These are phyloP conservation scores for Lepus europaeus DNA, from an alignment of 2,113 vertebrate genomes.

Conservation along the genomic window DNA sequence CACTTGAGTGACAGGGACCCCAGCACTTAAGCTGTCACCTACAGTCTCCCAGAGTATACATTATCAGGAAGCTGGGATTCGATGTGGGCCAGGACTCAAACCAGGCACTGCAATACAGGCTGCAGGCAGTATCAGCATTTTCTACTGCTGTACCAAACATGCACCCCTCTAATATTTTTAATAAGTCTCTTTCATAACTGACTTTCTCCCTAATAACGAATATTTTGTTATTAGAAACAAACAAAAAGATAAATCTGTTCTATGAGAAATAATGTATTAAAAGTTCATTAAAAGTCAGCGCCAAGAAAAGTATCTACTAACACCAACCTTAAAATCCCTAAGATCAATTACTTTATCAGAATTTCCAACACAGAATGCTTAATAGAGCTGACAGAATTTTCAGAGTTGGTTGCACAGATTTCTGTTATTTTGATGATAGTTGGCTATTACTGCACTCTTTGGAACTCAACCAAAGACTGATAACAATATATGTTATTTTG, in stretches of 20 bases:
- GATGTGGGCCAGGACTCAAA: too few species aligned
- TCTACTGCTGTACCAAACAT: too few species aligned
- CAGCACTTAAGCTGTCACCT: too few species aligned
- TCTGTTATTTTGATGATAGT: not conserved
- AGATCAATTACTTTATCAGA: slow-evolving; percentile 1
- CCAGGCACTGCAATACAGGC: too few species aligned
- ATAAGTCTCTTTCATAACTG: not conserved
- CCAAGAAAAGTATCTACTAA: slow-evolving; percentile 26
- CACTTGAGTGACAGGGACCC: too few species aligned
- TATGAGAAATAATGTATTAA: not conserved
- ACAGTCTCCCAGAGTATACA: too few species aligned
- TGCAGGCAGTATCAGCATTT: too few species aligned
- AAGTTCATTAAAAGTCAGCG: not conserved
- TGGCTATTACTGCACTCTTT: not conserved
- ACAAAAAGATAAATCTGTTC: not conserved
- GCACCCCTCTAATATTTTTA: not conserved
- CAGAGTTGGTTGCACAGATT: not conserved
- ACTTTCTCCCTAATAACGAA: not conserved
- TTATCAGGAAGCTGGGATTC: too few species aligned
- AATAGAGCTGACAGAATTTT: not conserved
- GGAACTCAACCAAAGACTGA: not conserved
- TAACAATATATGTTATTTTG: not conserved
- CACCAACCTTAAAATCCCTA: slow-evolving; percentile 11
- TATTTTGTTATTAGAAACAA: slow-evolving; percentile 18
- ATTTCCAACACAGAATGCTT: not conserved